Base-by-base conservation (phyloP, 2,113 vertebrate genomes). In the Xenopus borealis region DNA sequence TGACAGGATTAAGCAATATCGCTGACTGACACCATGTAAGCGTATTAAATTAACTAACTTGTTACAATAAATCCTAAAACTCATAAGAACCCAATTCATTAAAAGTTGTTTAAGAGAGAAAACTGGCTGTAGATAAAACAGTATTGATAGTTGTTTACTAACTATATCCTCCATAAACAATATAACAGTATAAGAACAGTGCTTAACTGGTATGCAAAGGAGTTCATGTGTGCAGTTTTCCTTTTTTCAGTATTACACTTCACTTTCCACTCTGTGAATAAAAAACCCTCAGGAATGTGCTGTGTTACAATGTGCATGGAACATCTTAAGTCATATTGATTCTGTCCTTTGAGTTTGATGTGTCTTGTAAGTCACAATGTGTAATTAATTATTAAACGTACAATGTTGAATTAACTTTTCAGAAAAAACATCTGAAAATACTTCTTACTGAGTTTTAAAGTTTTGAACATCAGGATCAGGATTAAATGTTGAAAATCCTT, bases 331-430 rank as follows among this genome's bases (percentile, higher is more conserved):
- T 71, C 69, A 45, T n/a, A n/a, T 61, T 45, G n/a, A 61, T 59
- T 71, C 40, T 71, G 55, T 59, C 69, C 33, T 71, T 71, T 58
- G 11, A 71, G 55, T 44, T 71, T 61, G 69, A 71, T 71, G 53
- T 61, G 69, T 71, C n/a, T 71, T 71, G 53, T 61, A 59, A 71
- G 69, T 71, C 69, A 71, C 69, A 71, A 61, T 70, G n/a, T 71
- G 40, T 58, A 71, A 61, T 71, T 71, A 71, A 71, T 46, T 59
- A 71, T 71, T 71, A 71, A 71, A 71, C 12, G 8, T n/a, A 61
- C 40, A 71, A 71, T 46, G 55, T 20, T 44, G 33, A 33, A 58
- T 71, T 59, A 11, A 40, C 68, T 59, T 61, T 71, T 12, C 44
- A 2, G 19, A 27, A 62, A 27, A 12, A n/a, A 19, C 16, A 59